phyloP scores from a whole-genome alignment of 2,888 invertebrate genomes.

The Dasysyrphus tricinctus region DNA sequence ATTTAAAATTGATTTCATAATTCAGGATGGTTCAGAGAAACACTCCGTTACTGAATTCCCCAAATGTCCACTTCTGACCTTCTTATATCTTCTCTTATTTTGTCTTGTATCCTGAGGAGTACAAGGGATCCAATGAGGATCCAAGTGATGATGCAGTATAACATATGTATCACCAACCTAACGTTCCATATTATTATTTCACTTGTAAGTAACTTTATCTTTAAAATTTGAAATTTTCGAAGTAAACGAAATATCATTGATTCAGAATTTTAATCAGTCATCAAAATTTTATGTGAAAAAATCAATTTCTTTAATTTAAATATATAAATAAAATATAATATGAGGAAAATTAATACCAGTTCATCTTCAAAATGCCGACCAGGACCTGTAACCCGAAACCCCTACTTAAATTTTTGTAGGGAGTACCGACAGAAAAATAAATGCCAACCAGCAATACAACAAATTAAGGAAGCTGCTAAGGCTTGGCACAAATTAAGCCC shows the following conservation, averaged over 20 bases:
- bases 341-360: not conserved
- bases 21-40: too few relatives aligned
- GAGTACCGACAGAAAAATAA: conserved; percentile 29
- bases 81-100: too few relatives aligned
- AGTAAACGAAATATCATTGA: not conserved
- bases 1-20: too few relatives aligned
- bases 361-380: not conserved
- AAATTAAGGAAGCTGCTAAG: conserved; percentile 15
- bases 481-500: conserved; percentile 20
- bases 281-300: not conserved
- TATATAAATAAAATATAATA: not conserved
- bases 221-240: not conserved
- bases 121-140: too few relatives aligned
- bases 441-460: not conserved
- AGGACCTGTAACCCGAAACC: conserved; percentile 11
- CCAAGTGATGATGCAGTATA: too few relatives aligned
- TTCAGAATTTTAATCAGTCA: not conserved
- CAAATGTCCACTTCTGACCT: too few relatives aligned
- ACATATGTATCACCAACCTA: too few relatives aligned
- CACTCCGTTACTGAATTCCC: too few relatives aligned
- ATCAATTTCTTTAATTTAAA: not conserved
- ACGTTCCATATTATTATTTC: too few relatives aligned
- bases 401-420: conserved; percentile 34
- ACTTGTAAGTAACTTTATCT: not conserved
- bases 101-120: too few relatives aligned